These are phyloP conservation scores for Microvelia longipes DNA, from an alignment of 1,140 invertebrate genomes.

Conservation along the genomic window DNA sequence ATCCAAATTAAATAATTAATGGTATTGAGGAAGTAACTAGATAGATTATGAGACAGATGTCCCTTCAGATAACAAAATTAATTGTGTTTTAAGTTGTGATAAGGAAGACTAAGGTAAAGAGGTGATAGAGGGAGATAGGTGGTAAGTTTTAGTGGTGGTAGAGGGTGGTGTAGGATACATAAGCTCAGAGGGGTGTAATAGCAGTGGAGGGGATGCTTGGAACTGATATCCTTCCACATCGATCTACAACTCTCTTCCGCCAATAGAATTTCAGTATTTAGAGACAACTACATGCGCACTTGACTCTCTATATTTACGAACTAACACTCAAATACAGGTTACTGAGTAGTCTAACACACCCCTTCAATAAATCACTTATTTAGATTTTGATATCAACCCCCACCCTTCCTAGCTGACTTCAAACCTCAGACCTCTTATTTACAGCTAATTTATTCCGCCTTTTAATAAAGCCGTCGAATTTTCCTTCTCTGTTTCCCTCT, in stretches of 20 bases:
- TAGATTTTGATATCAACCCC: not conserved
- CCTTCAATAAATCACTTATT: not conserved
- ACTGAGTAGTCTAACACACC: not conserved
- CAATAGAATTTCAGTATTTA: not conserved
- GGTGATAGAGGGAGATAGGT: not conserved
- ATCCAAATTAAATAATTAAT: too few relatives aligned
- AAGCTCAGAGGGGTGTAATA: not conserved
- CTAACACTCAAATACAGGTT: not conserved
- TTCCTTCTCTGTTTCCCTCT: not conserved
- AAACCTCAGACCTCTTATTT: not conserved
- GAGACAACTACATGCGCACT: not conserved
- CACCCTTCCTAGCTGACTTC: not conserved
- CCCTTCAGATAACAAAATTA: too few relatives aligned
- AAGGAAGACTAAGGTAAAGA: too few relatives aligned
- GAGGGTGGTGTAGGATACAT: not conserved
- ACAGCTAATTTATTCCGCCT: not conserved
- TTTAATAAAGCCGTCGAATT: not conserved
- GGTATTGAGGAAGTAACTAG: too few relatives aligned
- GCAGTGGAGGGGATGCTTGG: not conserved
- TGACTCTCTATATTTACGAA: too few relatives aligned
- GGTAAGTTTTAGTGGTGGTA: too few relatives aligned
- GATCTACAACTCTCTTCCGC: not conserved
- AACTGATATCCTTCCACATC: not conserved
- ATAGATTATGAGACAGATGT: too few relatives aligned
- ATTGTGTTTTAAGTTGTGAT: too few relatives aligned